Evolutionary conservation across 2,888 invertebrate species (phyloP).

Genomic region (Rhorus exstirpatorius): DNA sequence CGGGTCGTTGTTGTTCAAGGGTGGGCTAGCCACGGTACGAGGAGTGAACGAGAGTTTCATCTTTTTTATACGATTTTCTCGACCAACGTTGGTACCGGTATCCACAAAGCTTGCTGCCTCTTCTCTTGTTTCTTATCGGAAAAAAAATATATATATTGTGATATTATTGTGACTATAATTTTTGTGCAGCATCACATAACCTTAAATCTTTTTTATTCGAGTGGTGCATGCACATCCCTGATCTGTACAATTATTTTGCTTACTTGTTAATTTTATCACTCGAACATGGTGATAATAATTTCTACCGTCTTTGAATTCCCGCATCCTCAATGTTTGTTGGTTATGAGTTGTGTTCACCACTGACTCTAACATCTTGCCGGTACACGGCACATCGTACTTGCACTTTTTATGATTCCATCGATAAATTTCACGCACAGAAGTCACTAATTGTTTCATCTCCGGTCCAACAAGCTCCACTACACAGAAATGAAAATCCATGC

Average conservation of each 20-base stretch:
- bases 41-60: neutral
- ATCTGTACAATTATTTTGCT: too few relatives aligned
- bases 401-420: too few relatives aligned
- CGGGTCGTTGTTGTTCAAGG: neutral
- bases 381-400: too few relatives aligned
- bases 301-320: constrained; percentile 1
- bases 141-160: neutral
- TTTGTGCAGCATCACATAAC: too few relatives aligned
- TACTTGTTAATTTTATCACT: too few relatives aligned
- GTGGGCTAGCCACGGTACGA: neutral
- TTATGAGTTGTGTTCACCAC: neutral
- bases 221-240: too few relatives aligned
- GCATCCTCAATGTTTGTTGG: constrained; percentile 10
- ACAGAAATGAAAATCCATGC: too few relatives aligned
- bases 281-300: constrained; percentile 9
- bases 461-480: too few relatives aligned
- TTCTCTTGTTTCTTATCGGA: constrained; percentile 8
- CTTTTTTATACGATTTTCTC: constrained; percentile 3
- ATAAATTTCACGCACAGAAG: too few relatives aligned
- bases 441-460: too few relatives aligned
- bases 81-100: constrained; percentile 2
- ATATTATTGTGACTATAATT: too few relatives aligned
- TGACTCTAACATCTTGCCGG: neutral
- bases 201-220: too few relatives aligned
- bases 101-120: constrained; percentile 9